Evolutionary conservation across 2,113 vertebrate species (phyloP).

Genomic region (Petroica traversi): DNA sequence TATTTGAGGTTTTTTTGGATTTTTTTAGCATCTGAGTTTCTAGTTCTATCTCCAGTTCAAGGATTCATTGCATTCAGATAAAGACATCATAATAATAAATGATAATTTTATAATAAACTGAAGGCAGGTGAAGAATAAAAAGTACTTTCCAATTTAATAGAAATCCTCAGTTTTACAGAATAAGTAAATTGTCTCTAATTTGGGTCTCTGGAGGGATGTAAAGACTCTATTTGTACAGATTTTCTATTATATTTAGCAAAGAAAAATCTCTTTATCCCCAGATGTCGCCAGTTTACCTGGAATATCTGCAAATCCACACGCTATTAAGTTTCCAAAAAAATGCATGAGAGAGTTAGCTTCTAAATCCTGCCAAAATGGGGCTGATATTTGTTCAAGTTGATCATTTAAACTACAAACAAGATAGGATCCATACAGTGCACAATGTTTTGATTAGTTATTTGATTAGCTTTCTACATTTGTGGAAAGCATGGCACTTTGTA

Average conservation of each 20-base stretch:
- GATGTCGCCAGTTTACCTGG: background rate
- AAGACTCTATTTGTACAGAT: background rate
- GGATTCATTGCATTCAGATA: background rate
- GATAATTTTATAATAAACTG: background rate
- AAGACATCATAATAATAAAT: background rate
- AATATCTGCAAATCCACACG: background rate
- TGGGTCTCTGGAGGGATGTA: background rate
- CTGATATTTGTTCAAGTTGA: background rate
- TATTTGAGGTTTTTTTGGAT: rapidly evolving
- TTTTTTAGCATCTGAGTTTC: background rate
- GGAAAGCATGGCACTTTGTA: background rate
- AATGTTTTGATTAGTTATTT: background rate
- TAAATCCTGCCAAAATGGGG: background rate
- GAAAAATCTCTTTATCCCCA: background rate
- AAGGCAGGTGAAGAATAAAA: background rate
- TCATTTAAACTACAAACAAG: background rate
- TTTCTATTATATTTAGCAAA: background rate
- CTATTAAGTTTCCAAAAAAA: background rate
- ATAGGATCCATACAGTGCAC: background rate
- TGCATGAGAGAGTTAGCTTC: background rate
- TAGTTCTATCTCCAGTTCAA: background rate
- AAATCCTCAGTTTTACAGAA: background rate
- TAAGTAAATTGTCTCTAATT: background rate
- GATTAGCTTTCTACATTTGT: background rate
- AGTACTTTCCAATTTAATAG: background rate